Evolutionary conservation across 2,113 vertebrate species (phyloP).

Genomic region (Myotis lucifugus): DNA sequence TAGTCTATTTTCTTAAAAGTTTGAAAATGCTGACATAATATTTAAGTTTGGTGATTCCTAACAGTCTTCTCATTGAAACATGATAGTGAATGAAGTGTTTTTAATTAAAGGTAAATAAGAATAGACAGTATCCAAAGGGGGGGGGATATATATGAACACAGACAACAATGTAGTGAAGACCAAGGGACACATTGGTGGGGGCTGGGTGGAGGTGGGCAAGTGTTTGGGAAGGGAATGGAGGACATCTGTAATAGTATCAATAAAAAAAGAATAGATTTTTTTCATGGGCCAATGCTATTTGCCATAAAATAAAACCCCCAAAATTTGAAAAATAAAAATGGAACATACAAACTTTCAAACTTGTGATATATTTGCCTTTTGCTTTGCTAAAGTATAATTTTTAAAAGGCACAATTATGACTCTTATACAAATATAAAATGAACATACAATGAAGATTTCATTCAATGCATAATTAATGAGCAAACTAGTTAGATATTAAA

Average conservation of each 20-base stretch:
- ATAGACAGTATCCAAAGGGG: background rate
- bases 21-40: constrained; percentile 6
- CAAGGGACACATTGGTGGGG: background rate
- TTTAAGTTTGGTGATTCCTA: background rate
- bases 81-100: background rate
- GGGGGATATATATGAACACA: too few relatives aligned
- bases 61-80: background rate
- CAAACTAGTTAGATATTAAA: background rate
- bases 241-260: background rate
- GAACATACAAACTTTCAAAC: background rate
- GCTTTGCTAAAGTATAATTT: background rate
- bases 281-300: background rate
- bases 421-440: background rate
- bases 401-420: constrained; percentile 1
- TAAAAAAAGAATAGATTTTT: background rate
- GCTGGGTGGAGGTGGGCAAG: background rate
- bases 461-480: background rate
- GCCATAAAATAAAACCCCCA: background rate
- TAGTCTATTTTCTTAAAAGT: background rate
- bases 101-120: background rate
- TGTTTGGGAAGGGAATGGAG: too few relatives aligned
- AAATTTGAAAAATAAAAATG: background rate
- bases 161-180: background rate
- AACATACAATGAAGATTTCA: background rate
- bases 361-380: background rate